Evolutionary conservation across 2,888 invertebrate genomes (phyloP).

Genomic region (Hypomecis atomaria): DNA sequence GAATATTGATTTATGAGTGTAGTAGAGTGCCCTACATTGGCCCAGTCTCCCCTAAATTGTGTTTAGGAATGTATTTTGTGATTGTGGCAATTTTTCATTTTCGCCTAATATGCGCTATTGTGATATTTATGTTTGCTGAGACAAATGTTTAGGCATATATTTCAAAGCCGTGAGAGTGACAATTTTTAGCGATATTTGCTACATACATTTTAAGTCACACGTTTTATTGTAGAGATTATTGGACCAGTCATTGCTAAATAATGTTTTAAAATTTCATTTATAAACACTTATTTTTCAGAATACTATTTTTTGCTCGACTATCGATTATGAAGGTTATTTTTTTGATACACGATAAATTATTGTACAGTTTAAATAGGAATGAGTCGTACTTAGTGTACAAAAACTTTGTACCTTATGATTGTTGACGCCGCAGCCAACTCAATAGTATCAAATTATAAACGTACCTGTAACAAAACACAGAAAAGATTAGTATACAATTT

Average conservation of each 20-base stretch:
- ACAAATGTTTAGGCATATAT: not conserved
- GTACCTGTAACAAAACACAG: slow-evolving; percentile 39
- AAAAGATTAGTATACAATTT: not conserved
- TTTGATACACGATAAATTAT: no score
- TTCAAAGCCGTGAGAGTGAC: not conserved
- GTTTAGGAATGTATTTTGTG: slow-evolving; percentile 61
- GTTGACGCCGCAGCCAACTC: not conserved
- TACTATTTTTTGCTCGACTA: no score
- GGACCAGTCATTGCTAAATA: not conserved
- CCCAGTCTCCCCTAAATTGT: slow-evolving; percentile 60
- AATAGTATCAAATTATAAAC: slow-evolving; percentile 12
- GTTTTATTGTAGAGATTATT: no score
- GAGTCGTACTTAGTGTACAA: no score
- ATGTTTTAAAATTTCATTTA: not conserved
- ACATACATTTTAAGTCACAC: no score
- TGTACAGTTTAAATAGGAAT: no score
- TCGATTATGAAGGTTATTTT: no score
- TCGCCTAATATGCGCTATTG: slow-evolving; percentile 47
- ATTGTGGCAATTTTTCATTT: slow-evolving; percentile 57
- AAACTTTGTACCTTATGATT: not conserved
- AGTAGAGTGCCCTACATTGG: slow-evolving; percentile 56
- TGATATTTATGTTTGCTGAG: slow-evolving; percentile 7
- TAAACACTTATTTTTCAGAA: no score
- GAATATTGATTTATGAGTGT: slow-evolving; percentile 76
- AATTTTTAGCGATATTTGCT: no score